Evolutionary conservation across 2,888 invertebrate species (phyloP).

Genomic region (Cheilosia vernalis): DNA sequence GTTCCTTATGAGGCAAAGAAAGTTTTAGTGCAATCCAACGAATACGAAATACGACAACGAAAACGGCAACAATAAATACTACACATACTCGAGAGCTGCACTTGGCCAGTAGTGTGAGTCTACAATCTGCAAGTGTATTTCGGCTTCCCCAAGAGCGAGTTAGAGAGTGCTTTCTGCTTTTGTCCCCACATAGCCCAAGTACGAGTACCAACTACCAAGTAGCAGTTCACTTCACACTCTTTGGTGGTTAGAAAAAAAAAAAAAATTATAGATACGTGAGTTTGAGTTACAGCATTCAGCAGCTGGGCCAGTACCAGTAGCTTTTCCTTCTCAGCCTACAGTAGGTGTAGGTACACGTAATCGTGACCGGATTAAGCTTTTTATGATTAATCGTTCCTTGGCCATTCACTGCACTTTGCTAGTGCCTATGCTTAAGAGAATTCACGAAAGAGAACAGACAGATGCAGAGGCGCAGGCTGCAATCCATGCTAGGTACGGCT

Average conservation of each 20-base stretch:
- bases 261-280: neutral
- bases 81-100: constrained; percentile 59
- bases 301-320: constrained; percentile 54
- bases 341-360: constrained; percentile 46
- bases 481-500: neutral
- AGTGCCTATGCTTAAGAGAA: constrained; percentile 35
- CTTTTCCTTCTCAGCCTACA: constrained; percentile 33
- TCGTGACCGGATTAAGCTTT: constrained; percentile 59
- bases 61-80: constrained; percentile 70
- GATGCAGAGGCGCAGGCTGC: constrained; percentile 12
- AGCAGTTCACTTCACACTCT: neutral
- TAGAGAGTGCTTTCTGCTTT: constrained; percentile 24
- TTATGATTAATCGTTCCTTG: constrained; percentile 24
- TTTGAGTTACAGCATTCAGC: constrained; percentile 68
- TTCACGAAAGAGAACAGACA: constrained; percentile 27
- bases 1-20: constrained; percentile 54
- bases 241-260: constrained; percentile 25
- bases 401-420: constrained; percentile 45
- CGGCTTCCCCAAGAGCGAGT: constrained; percentile 31
- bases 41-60: constrained; percentile 42
- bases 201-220: neutral
- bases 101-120: constrained; percentile 43
- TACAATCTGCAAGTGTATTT: constrained; percentile 44
- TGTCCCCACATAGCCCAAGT: constrained; percentile 8
- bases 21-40: constrained; percentile 57